phyloP scores from a whole-genome alignment of 2,797 vertebrate genomes.

The Poecilia velifera region DNA sequence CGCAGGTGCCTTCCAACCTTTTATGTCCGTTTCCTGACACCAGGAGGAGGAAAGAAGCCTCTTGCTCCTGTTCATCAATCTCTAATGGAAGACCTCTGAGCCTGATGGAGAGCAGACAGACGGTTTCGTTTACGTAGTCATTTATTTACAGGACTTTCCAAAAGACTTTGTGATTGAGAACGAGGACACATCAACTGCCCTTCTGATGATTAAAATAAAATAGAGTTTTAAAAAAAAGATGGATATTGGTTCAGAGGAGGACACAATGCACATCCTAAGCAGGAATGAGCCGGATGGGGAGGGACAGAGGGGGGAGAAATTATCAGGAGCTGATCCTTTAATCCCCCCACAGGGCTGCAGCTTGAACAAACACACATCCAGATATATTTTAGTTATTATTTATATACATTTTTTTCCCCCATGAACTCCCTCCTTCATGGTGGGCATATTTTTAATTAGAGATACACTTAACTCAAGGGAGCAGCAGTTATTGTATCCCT shows the following conservation, averaged over 20 bases:
- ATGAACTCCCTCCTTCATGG: constrained; percentile 16
- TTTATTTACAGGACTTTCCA: constrained; percentile 70
- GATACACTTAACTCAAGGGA: background rate
- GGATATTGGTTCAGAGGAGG: constrained; percentile 7
- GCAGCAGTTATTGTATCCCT: constrained; percentile 27
- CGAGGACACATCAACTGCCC: constrained; percentile 14
- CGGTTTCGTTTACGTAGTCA: constrained; percentile 67
- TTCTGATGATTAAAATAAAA: constrained; percentile 1
- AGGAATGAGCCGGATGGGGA: constrained; percentile 16
- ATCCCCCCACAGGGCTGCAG: constrained; percentile 71
- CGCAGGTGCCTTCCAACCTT: constrained; percentile 10
- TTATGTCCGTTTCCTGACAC: constrained; percentile 66
- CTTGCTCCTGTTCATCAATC: constrained; percentile 57
- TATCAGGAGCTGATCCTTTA: constrained; percentile 76
- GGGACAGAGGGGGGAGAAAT: constrained; percentile 48
- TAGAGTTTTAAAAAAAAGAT: background rate
- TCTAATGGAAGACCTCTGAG: constrained; percentile 65
- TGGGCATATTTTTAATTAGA: constrained; percentile 6
- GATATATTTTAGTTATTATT: constrained; percentile 47
- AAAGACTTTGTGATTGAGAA: constrained; percentile 41
- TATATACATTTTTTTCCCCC: constrained; percentile 31
- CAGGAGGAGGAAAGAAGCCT: constrained; percentile 45
- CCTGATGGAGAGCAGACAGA: constrained; percentile 49
- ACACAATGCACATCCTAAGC: constrained; percentile 45
- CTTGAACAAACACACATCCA: constrained; percentile 62